These are phyloP conservation scores for Heterotis niloticus DNA, from an alignment of 2,113 vertebrate genomes.

Conservation along the genomic window DNA sequence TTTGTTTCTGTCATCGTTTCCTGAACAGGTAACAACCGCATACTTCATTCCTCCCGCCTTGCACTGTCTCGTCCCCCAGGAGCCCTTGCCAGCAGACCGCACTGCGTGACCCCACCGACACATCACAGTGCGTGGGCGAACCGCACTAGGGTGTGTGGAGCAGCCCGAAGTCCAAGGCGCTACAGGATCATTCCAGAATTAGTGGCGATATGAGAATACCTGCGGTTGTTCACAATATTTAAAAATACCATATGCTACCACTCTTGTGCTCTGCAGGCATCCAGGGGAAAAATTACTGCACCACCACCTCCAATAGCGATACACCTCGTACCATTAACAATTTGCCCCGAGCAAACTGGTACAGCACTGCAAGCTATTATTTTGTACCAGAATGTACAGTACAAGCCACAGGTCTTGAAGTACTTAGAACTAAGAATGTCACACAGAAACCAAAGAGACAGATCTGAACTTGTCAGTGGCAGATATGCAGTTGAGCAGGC, in stretches of 20 bases:
- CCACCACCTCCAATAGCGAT: background rate
- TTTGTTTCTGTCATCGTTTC: background rate
- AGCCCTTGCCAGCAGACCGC: background rate
- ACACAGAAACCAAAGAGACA: background rate
- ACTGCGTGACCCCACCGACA: too few species aligned
- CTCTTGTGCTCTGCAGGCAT: background rate
- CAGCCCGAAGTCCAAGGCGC: background rate
- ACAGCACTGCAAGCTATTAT: background rate
- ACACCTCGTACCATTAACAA: background rate
- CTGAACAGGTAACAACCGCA: too few species aligned
- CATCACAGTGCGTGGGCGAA: too few species aligned
- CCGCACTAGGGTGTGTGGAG: background rate
- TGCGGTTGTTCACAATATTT: too few species aligned
- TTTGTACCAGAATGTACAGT: constrained; percentile 4
- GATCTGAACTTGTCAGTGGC: background rate
- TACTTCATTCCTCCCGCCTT: too few species aligned
- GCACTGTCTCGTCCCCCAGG: too few species aligned
- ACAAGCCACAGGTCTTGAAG: constrained; percentile 1
- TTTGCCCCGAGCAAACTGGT: background rate
- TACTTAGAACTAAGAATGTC: background rate
- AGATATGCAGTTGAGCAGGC: background rate
- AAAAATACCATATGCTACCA: background rate
- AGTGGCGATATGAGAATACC: background rate
- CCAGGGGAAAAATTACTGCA: background rate
- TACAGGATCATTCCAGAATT: background rate